Conservation (phyloP, 2,888 invertebrate genomes). For the Meiosimyza decipiens region DNA sequence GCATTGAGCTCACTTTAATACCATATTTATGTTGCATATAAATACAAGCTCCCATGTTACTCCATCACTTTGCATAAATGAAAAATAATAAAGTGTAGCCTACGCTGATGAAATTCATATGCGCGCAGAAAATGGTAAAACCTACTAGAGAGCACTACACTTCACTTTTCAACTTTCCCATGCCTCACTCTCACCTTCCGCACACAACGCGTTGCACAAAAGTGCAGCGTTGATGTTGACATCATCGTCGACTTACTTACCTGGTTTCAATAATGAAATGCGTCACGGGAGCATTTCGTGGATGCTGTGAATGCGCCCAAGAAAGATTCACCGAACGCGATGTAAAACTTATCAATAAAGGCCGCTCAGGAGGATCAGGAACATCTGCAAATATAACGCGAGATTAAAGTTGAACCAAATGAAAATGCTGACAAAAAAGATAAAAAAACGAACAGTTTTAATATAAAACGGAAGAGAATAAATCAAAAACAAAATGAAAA, state of each 20-base stretch:
- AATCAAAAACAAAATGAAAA: conserved; percentile 25
- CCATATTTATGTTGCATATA: neutral
- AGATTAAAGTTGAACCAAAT: neutral
- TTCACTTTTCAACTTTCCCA: neutral
- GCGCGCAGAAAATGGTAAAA: neutral
- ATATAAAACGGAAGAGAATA: neutral
- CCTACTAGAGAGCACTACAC: neutral
- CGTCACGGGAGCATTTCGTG: conserved; percentile 76
- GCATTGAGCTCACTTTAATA: conserved; percentile 3
- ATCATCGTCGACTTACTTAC: conserved; percentile 68
- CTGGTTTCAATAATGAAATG: conserved; percentile 80
- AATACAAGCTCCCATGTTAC: conserved; percentile 9
- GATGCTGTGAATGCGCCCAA: conserved; percentile 78
- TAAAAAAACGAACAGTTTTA: conserved; percentile 18
- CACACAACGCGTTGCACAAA: neutral
- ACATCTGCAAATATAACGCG: conserved; percentile 69
- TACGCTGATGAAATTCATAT: neutral
- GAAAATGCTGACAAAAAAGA: conserved; percentile 1
- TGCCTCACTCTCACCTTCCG: neutral
- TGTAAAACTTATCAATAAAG: conserved; percentile 78
- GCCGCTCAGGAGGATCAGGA: conserved; percentile 78
- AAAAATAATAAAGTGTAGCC: conserved; percentile 22
- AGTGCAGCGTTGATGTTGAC: no score
- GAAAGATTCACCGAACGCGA: conserved; percentile 79
- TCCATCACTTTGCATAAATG: conserved; percentile 33